phyloP scores from a whole-genome alignment of 2,888 invertebrate species.

The Neoscelio sp. region DNA sequence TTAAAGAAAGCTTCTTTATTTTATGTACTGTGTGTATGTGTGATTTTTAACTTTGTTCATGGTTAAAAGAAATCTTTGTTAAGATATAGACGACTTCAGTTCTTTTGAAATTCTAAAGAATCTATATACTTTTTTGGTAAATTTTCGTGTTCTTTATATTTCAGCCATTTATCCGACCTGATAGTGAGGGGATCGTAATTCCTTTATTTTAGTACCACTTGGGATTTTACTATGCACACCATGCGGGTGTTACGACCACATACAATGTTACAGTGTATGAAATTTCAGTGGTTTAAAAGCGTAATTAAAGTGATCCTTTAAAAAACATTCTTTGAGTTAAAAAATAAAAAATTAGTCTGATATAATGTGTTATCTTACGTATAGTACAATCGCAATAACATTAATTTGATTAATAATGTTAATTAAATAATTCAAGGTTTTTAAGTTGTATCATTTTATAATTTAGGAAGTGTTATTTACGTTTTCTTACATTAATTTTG shows the following conservation, averaged over 20 bases:
- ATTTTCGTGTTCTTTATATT: slow-evolving; percentile 31
- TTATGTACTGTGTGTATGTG: too few relatives aligned
- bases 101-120: slow-evolving; percentile 19
- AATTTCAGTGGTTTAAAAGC: slow-evolving; percentile 15
- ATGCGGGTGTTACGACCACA: slow-evolving; percentile 15
- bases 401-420: background rate
- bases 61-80: slow-evolving; percentile 14
- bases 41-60: too few relatives aligned
- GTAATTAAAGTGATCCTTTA: slow-evolving; percentile 26
- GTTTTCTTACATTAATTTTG: too few relatives aligned
- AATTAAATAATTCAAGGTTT: too few relatives aligned
- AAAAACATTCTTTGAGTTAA: slow-evolving; percentile 7
- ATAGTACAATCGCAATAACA: background rate
- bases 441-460: too few relatives aligned
- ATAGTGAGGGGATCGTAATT: slow-evolving; percentile 22
- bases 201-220: slow-evolving; percentile 30
- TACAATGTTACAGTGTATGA: slow-evolving; percentile 7
- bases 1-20: too few relatives aligned
- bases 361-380: background rate
- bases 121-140: slow-evolving; percentile 32
- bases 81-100: background rate
- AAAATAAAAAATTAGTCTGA: background rate
- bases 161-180: slow-evolving; percentile 20
- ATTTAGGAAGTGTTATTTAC: too few relatives aligned
- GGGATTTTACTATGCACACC: slow-evolving; percentile 23